Percentiles rank a stretch among this genome's conserved stretches.
Evolutionary conservation across 2,113 vertebrate species (phyloP).

Genomic region (Urocynchramus pylzowi): DNA sequence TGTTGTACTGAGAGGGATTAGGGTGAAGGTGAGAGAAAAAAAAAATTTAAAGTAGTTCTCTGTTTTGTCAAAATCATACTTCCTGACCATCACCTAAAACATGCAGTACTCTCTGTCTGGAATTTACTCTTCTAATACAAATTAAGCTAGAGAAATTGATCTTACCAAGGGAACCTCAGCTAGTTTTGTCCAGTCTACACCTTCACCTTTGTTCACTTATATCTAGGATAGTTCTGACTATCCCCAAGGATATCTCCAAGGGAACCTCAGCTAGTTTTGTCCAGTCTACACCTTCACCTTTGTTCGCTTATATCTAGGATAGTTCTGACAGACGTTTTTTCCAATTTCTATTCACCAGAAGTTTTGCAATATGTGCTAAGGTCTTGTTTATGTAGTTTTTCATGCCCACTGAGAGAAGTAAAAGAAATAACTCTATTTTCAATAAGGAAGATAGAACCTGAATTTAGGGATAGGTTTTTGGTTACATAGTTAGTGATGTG

Average conservation of each 20-base stretch:
- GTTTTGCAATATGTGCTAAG: background rate
- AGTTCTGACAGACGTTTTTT: background rate
- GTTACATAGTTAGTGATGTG: background rate
- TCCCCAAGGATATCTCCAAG: too few species aligned
- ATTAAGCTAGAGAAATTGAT: background rate
- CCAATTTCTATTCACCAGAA: background rate
- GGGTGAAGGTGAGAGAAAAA: background rate
- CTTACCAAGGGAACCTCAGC: background rate
- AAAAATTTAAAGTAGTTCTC: background rate
- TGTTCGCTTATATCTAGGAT: background rate
- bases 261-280: background rate
- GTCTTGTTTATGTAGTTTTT: background rate
- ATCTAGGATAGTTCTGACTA: background rate
- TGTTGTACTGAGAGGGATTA: background rate
- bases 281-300: background rate
- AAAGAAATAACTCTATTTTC: background rate
- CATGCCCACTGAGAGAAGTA: background rate
- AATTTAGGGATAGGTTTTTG: background rate
- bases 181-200: background rate
- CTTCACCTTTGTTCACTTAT: background rate
- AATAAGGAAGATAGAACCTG: background rate
- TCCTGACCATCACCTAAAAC: background rate
- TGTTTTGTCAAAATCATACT: background rate
- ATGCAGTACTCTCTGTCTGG: fast-evolving
- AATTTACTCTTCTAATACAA: background rate